phyloP scores from a whole-genome alignment of 2,113 vertebrate species.

The Bubalus kerabau region DNA sequence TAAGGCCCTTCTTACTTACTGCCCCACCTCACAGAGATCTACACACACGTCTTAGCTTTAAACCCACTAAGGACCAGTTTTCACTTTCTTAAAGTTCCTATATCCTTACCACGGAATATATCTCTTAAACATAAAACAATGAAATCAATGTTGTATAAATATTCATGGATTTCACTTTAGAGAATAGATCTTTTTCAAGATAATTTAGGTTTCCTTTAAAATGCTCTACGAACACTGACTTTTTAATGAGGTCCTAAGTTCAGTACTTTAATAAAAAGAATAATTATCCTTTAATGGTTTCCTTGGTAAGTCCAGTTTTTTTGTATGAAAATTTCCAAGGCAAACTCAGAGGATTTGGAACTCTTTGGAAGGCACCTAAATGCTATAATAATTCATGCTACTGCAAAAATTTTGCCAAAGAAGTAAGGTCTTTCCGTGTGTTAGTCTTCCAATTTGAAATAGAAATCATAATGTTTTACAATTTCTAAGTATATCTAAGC shows the following conservation, averaged over 20 bases:
- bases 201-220: conserved; percentile 5
- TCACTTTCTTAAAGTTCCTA: neutral
- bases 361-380: neutral
- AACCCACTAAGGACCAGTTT: neutral
- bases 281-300: neutral
- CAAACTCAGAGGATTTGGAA: neutral
- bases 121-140: neutral
- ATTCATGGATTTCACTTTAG: neutral
- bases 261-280: neutral
- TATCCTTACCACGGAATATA: neutral
- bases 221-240: neutral
- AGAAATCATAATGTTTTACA: neutral
- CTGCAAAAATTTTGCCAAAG: neutral
- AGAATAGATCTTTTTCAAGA: neutral
- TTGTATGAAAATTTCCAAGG: neutral
- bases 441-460: neutral
- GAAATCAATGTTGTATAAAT: neutral
- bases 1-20: neutral
- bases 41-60: neutral
- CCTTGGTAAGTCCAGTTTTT: neutral
- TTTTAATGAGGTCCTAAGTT: neutral
- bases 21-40: neutral
- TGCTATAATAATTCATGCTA: neutral
- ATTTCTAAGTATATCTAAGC: neutral
- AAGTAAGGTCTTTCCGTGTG: neutral